These are phyloP conservation scores for Siniperca knerii DNA, from an alignment of 2,113 vertebrate genomes.

Conservation along the genomic window DNA sequence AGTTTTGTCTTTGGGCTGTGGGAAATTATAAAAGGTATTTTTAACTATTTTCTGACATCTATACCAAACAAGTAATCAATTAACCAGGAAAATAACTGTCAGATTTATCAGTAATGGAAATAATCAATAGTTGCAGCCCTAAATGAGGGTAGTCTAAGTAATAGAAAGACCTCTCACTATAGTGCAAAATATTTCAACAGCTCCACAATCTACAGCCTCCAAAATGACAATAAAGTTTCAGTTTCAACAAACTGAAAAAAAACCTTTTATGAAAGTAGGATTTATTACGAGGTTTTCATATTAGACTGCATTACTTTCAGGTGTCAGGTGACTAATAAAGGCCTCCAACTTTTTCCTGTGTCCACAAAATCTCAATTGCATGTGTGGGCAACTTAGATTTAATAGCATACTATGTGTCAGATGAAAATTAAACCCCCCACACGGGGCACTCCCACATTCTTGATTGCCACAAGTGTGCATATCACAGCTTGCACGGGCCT, in stretches of 20 bases:
- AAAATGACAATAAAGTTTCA: background rate
- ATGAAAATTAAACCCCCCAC: constrained; percentile 55
- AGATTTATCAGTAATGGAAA: background rate
- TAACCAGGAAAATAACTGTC: no score
- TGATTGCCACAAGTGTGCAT: constrained; percentile 75
- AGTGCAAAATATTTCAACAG: background rate
- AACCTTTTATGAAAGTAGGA: background rate
- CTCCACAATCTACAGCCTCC: background rate
- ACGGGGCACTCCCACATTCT: constrained; percentile 78
- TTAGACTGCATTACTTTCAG: background rate
- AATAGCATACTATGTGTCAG: constrained; percentile 54
- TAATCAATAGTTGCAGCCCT: background rate
- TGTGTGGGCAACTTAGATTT: constrained; percentile 50
- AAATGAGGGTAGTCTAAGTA: background rate
- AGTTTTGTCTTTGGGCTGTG: background rate
- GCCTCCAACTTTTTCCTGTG: background rate
- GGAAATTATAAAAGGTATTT: background rate
- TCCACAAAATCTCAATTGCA: constrained; percentile 30
- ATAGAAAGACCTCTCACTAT: background rate
- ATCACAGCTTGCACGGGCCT: constrained; percentile 64
- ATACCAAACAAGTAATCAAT: background rate
- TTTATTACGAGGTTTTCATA: background rate
- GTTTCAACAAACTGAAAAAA: background rate
- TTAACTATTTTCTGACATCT: background rate
- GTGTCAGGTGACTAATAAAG: constrained; percentile 2